A percentile compares a stretch with the other conserved stretches of the same genome.
Conservation (phyloP, 2,113 vertebrate species). For the Gallinago media region DNA sequence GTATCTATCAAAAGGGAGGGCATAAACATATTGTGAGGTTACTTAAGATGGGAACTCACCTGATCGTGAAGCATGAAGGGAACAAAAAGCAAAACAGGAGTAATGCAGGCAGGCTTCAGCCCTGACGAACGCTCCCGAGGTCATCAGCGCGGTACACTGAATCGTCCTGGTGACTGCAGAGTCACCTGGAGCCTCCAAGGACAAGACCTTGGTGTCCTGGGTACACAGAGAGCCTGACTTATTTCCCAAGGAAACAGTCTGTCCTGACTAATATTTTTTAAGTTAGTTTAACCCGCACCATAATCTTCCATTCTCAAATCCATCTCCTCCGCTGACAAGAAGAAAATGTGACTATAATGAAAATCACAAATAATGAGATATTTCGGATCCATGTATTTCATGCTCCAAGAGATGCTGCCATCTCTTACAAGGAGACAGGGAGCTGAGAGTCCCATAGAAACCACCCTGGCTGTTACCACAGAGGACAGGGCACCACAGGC, state of each 20-base stretch:
- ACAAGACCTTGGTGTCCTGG: slow-evolving; percentile 2
- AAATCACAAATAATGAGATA: background rate
- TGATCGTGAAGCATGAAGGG: fast-evolving
- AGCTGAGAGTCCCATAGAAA: background rate
- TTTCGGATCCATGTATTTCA: background rate
- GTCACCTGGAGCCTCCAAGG: slow-evolving; percentile 42
- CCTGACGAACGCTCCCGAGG: background rate
- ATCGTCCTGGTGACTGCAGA: background rate
- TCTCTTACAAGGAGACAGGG: background rate
- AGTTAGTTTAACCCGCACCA: background rate
- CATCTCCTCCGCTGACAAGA: background rate
- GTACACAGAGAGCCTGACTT: background rate
- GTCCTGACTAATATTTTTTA: background rate
- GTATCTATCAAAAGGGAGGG: background rate
- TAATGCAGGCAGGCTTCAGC: background rate
- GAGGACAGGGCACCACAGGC: background rate
- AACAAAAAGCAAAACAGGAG: background rate
- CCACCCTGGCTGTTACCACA: background rate
- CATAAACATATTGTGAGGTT: fast-evolving
- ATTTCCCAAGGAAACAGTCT: slow-evolving; percentile 48
- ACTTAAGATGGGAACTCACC: background rate
- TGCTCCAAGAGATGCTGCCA: background rate
- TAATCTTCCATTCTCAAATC: background rate
- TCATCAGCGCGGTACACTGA: background rate
- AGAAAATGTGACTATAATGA: background rate